phyloP scores from a whole-genome alignment of 2,113 vertebrate genomes.

The Anas platyrhynchos region DNA sequence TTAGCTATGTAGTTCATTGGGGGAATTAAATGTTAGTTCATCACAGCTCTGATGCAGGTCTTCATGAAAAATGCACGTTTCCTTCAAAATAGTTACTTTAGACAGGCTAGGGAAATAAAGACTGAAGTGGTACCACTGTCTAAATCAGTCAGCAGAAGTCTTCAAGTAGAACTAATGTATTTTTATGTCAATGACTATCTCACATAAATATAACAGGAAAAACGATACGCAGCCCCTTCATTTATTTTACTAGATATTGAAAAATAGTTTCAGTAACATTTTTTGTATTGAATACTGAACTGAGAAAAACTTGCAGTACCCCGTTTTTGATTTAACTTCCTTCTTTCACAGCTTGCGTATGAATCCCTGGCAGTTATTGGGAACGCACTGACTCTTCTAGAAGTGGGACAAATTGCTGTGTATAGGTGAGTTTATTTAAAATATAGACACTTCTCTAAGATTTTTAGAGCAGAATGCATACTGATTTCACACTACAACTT shows the following conservation, averaged over 20 bases:
- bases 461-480: not conserved
- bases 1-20: not conserved
- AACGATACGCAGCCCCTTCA: not conserved
- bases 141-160: not conserved
- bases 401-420: conserved; percentile 96
- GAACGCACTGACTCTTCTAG: conserved; percentile 92
- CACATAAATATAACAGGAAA: not conserved
- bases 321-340: not conserved
- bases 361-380: conserved; percentile 96
- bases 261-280: not conserved
- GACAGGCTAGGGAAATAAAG: no score
- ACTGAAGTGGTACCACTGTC: not conserved
- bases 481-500: not conserved
- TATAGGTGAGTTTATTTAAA: conserved; percentile 85
- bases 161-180: not conserved
- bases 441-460: not conserved
- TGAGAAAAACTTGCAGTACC: not conserved
- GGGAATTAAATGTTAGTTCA: not conserved
- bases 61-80: not conserved
- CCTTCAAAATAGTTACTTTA: not conserved
- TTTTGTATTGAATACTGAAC: not conserved
- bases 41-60: not conserved
- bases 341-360: conserved; percentile 87
- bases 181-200: not conserved
- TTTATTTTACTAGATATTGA: not conserved